Evolutionary conservation across 2,888 invertebrate species (phyloP), one percentile per base, ranked within the genome.

Genomic region (Drosophila diplacantha): DNA sequence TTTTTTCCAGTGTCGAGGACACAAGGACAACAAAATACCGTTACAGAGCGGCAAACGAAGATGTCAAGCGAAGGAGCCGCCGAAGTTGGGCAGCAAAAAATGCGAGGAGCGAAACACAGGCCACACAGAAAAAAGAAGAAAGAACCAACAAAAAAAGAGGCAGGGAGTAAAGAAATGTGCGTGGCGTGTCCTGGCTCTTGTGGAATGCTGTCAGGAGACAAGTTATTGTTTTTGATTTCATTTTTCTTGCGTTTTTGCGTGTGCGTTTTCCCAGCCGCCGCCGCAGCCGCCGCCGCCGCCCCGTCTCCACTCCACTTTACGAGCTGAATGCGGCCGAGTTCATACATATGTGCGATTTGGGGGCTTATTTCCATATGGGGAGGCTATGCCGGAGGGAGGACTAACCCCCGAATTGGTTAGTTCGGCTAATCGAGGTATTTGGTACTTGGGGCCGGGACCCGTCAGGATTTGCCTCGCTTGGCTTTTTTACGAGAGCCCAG

Each of bases 141-240:
- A 11, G 29, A 26, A 16, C 8, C 16, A 53, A 24, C 11, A 43
- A 24, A 24, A 18, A 32, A 39, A 34, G 6, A 31, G 29, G 9
- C 9, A 29, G 38, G 20, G 29, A 34, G 49, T 41, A 41, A 56
- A 54, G 51, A 61, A 77, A 77, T 78, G 78, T 78, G 71, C 71
- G 75, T 69, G 68, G 80, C 53, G 66, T 68, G 67, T 67, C 56
- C 57, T 53, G 73, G 66, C 66, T 81, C 75, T 81, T 78, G 75
- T 78, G 78, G 78, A 79, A 79, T 79, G 78, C 78, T 71, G 78
- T 83, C 78, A 77, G 78, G 78, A 79, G 78, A 79, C 83, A 83
- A 81, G 84, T 80, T 81, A 81, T 83, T 81, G 80, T 81, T 81
- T 82, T 82, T 83, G 84, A 83, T 81, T 83, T 81, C 83, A 83